phyloP scores from a whole-genome alignment of 2,888 invertebrate species.

The Ectemnius continuus region DNA sequence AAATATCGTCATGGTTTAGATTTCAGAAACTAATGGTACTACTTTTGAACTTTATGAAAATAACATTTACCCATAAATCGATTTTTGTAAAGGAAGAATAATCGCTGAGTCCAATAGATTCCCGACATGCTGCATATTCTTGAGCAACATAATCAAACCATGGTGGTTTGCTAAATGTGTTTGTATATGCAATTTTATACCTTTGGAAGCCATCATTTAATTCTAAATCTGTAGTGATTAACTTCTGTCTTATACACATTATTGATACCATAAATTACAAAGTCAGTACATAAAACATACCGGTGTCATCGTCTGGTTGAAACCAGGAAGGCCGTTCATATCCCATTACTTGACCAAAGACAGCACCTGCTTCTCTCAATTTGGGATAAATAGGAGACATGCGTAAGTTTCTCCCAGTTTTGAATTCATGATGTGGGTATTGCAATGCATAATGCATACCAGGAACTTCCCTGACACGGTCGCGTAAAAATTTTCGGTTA shows the following conservation, averaged over 20 bases:
- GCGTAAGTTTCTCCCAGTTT: conserved; percentile 92
- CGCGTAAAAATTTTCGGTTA: conserved; percentile 93
- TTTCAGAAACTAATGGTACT: no score
- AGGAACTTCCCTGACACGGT: conserved; percentile 95
- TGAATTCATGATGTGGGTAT: conserved; percentile 92
- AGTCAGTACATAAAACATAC: conserved; percentile 63
- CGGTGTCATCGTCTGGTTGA: conserved; percentile 80
- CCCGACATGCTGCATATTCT: conserved; percentile 96
- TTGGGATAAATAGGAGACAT: conserved; percentile 97
- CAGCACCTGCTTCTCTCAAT: conserved; percentile 92
- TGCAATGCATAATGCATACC: conserved; percentile 90
- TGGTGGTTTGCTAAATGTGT: conserved; percentile 93
- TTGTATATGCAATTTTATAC: conserved; percentile 85
- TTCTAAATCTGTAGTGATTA: conserved; percentile 48
- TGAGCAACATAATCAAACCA: conserved; percentile 94
- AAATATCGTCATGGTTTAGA: conserved; percentile 30
- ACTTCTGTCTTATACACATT: background rate
- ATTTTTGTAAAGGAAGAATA: conserved; percentile 98
- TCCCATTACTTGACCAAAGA: conserved; percentile 98
- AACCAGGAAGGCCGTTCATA: conserved; percentile 98
- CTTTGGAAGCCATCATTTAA: conserved; percentile 51
- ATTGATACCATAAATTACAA: background rate
- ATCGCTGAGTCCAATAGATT: conserved; percentile 94
- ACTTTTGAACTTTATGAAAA: background rate
- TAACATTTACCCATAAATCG: conserved; percentile 88